Conservation (phyloP, 1,140 invertebrate species). For the Pectinophora gossypiella region DNA sequence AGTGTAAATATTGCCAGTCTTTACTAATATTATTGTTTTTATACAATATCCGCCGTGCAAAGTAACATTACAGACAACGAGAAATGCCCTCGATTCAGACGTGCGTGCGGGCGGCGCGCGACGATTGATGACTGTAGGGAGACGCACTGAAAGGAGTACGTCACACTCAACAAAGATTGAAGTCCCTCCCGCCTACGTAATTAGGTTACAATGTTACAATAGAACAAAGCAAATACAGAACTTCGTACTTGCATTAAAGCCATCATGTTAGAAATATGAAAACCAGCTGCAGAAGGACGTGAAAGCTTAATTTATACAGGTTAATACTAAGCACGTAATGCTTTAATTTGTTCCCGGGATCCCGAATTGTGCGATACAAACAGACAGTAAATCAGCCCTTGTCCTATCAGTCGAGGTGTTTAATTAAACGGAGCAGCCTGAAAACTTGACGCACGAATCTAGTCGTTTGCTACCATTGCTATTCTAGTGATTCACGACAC, state of each 20-base stretch:
- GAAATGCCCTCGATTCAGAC: no score
- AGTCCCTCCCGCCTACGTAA: no score
- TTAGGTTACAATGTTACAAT: no score
- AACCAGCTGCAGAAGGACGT: background rate
- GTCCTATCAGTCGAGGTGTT: background rate
- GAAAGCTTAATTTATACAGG: background rate
- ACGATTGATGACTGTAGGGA: background rate
- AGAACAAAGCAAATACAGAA: no score
- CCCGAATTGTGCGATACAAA: background rate
- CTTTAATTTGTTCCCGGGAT: background rate
- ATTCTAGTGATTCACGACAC: no score
- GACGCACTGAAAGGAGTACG: background rate
- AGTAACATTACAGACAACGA: no score
- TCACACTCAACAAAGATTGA: background rate
- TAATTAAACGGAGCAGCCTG: background rate
- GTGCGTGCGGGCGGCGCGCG: background rate
- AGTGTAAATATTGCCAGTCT: no score
- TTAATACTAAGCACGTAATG: background rate
- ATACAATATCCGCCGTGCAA: no score
- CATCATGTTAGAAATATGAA: background rate
- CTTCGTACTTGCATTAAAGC: no score
- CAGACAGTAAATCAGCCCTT: background rate
- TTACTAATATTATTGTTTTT: no score
- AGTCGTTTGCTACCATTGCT: no score
- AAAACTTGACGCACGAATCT: background rate